Percentiles rank a stretch among this genome's conserved stretches.
phyloP scores from a whole-genome alignment of 2,113 vertebrate genomes.

The Gracilinanus agilis region DNA sequence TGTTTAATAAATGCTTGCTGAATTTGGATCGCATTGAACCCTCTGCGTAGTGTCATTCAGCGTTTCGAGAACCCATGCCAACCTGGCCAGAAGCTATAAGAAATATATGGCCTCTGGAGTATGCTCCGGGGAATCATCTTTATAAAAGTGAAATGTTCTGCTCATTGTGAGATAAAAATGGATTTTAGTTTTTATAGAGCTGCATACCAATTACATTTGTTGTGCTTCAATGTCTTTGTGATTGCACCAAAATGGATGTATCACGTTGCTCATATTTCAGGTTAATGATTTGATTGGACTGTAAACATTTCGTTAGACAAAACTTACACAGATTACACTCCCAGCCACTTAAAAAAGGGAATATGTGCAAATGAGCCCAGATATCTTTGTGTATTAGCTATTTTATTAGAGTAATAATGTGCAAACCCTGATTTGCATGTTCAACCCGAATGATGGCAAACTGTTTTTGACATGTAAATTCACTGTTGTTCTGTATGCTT shows the following conservation, averaged over 20 bases:
- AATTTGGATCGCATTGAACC: neutral
- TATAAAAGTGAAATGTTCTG: constrained; percentile 56
- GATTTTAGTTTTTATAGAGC: constrained; percentile 57
- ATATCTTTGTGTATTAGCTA: constrained; percentile 70
- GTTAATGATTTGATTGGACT: constrained; percentile 73
- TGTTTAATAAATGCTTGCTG: neutral
- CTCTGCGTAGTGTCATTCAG: constrained; percentile 36
- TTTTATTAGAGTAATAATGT: constrained; percentile 84
- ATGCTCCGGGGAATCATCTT: constrained; percentile 11
- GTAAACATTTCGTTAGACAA: constrained; percentile 74
- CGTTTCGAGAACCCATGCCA: constrained; percentile 15
- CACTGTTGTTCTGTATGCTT: constrained; percentile 81
- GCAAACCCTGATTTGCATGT: constrained; percentile 76
- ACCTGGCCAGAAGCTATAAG: constrained; percentile 21
- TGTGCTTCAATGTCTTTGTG: constrained; percentile 65
- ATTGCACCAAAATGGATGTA: constrained; percentile 36
- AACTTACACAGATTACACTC: constrained; percentile 52
- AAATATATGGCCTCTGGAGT: neutral
- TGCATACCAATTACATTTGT: constrained; percentile 48
- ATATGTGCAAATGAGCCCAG: constrained; percentile 65
- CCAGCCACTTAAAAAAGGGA: constrained; percentile 67
- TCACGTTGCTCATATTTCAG: constrained; percentile 68
- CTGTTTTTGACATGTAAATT: constrained; percentile 92
- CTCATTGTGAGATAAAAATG: constrained; percentile 56
- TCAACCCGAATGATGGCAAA: constrained; percentile 89